Conservation (phyloP, 2,113 vertebrate genomes). For the Gnathonemus echidnorhynchus region DNA sequence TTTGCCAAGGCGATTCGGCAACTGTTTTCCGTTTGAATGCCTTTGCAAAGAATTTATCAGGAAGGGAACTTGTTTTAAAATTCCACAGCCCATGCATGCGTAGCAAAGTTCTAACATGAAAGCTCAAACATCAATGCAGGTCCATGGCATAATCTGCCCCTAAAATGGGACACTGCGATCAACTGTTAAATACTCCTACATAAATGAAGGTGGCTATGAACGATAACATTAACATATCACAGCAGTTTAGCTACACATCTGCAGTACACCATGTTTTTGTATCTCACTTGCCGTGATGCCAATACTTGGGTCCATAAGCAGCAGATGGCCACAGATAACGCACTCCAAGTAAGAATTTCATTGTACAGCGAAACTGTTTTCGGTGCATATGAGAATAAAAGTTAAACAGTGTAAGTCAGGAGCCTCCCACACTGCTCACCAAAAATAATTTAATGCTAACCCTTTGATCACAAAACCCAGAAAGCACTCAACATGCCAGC, state of each 20-base stretch:
- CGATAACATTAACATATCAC: not conserved
- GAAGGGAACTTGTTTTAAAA: not conserved
- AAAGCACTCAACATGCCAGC: constrained; percentile 27
- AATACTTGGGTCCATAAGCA: not conserved
- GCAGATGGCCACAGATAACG: not conserved
- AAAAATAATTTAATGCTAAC: not conserved
- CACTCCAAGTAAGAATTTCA: not conserved
- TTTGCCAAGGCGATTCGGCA: not conserved
- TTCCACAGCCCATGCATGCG: not conserved
- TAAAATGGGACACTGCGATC: not conserved
- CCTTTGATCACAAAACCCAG: constrained; percentile 11
- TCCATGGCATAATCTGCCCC: not conserved
- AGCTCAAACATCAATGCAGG: not conserved
- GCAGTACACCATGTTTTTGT: not conserved
- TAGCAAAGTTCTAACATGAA: not conserved
- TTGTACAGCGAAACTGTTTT: too few species aligned
- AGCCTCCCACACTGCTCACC: not conserved
- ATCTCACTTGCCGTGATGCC: not conserved
- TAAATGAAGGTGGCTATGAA: not conserved
- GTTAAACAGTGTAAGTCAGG: not conserved
- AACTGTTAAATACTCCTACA: not conserved
- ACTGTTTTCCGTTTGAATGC: not conserved
- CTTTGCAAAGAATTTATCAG: not conserved
- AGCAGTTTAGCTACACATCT: not conserved
- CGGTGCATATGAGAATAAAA: too few species aligned